Evolutionary conservation across 1,140 invertebrate species (phyloP), one percentile per base, ranked within the genome.

Genomic region (Anadara kagoshimensis): DNA sequence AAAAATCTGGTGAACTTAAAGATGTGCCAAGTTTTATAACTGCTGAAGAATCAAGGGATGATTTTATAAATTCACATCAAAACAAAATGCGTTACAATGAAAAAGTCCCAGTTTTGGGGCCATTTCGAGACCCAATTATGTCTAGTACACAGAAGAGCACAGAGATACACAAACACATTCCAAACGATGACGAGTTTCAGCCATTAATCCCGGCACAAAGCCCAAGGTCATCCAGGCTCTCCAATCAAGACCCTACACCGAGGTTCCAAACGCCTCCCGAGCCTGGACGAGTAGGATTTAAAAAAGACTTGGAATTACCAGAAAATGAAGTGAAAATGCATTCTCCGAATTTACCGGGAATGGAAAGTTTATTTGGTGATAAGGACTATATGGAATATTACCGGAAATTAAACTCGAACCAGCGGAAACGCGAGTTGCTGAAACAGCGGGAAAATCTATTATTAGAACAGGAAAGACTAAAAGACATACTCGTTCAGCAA

Each of bases 131-230:
- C 0, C 81, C 81, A 18, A 62, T 80, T 14, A 83, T 83, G 81
- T 83, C 81, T 4, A 80, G 78, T 53, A 83, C 81, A n/a, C 81
- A 83, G 26, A 83, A 83, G 62, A 83, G 81, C 51, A 43, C 73
- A 0, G 81, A 83, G 12, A 73, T 83, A 26, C 63, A 66, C 49
- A 69, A 73, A n/a, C 70, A 53, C 26, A 66, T 71, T 14, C 58
- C 72, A 1, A 44, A 71, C 22, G 69, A 66, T 5, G 56, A 47
- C 16, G 75, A 77, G 18, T 75, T 77, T 49, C 36, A 54, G 18
- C 72, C 75, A 41, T 44, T 76, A 22, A 54, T 64, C 10, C 75
- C 74, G 7, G 75, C 77, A 47, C 26, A 44, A 11, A 75, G 75
- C 63, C 73, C 73, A 59, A 71, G 69, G 64, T 76, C 69, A 43